Evolutionary conservation across 2,113 vertebrate species (phyloP), one percentile per base, ranked within the genome.

Genomic region (Trichomycterus rosablanca): DNA sequence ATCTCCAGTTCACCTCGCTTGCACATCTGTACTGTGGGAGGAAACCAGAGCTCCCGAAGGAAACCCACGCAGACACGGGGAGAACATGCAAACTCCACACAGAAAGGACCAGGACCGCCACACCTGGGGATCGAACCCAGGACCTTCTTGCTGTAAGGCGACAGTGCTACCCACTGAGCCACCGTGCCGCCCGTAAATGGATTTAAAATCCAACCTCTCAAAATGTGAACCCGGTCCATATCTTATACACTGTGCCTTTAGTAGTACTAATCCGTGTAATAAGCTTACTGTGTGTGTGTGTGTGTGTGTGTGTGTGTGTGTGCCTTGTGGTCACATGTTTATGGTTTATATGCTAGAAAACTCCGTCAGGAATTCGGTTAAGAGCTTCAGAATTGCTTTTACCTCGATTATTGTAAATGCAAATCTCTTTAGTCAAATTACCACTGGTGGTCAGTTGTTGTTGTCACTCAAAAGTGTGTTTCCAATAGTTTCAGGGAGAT

Each of bases 391-490:
- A 24, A 24, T 28, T 15, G 8, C 55, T 65, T 60, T 50, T 5
- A 7, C 2, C 26, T 60, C 54, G 34, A 52, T 30, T 2, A 24
- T 51, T 45, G 49, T 66, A 62, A 45, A 1, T 1, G 39, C 24
- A 71, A 66, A 66, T 50, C 63, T 45, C 14, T 66, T 61, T 66
- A 71, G 51, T 67, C 58, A 20, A 34, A 14, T 46, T 53, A 45
- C 4, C 11, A 43, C 37, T 37, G 42, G 23, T 35, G 28, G n/a
- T 55, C 18, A n/a, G n/a, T n/a, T n/a, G n/a, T n/a, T n/a, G n/a
- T n/a, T n/a, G n/a, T n/a, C n/a, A n/a, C n/a, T n/a, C n/a, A n/a
- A n/a, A n/a, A n/a, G n/a, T n/a, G n/a, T n/a, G n/a, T n/a, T n/a
- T n/a, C n/a, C n/a, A n/a, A n/a, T n/a, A n/a, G n/a, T n/a, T n/a